Conservation (phyloP, 2,113 vertebrate genomes). For the Heliornis fulica region DNA sequence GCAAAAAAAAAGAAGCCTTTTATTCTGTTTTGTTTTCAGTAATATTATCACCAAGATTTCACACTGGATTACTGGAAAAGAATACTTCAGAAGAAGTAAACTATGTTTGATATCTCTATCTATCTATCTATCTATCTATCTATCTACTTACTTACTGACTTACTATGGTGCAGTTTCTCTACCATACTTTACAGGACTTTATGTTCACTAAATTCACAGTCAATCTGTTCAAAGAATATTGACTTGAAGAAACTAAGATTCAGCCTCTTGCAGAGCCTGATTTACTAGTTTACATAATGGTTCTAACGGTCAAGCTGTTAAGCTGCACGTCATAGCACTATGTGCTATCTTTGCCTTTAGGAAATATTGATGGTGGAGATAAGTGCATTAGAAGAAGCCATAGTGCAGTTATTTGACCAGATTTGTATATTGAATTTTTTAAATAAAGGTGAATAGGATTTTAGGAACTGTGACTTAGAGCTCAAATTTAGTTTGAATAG, state of each 20-base stretch:
- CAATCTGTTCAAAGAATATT: constrained; percentile 38
- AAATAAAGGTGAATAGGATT: not conserved
- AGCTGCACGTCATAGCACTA: constrained; percentile 40
- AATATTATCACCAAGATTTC: not conserved
- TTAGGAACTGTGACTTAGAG: not conserved
- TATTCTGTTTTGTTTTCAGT: not conserved
- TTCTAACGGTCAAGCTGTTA: constrained; percentile 53
- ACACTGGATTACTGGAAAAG: not conserved
- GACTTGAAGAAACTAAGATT: constrained; percentile 9
- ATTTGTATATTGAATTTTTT: not conserved
- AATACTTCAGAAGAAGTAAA: not conserved
- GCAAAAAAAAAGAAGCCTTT: not conserved
- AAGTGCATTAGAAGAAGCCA: constrained; percentile 28
- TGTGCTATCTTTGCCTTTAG: constrained; percentile 2
- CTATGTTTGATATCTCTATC: not conserved
- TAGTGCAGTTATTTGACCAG: not conserved
- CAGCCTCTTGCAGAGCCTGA: constrained; percentile 35
- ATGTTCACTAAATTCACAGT: constrained; percentile 24
- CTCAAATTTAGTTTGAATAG: constrained; percentile 38
- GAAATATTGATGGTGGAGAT: constrained; percentile 48
- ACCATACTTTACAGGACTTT: not conserved
- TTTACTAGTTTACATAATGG: constrained; percentile 51
- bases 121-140: too few relatives aligned
- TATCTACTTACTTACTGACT: too few relatives aligned
- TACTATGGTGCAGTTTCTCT: not conserved